A percentile compares a stretch with the other conserved stretches of the same genome.
phyloP scores from a whole-genome alignment of 1,140 invertebrate species.

The Achatina immaculata region DNA sequence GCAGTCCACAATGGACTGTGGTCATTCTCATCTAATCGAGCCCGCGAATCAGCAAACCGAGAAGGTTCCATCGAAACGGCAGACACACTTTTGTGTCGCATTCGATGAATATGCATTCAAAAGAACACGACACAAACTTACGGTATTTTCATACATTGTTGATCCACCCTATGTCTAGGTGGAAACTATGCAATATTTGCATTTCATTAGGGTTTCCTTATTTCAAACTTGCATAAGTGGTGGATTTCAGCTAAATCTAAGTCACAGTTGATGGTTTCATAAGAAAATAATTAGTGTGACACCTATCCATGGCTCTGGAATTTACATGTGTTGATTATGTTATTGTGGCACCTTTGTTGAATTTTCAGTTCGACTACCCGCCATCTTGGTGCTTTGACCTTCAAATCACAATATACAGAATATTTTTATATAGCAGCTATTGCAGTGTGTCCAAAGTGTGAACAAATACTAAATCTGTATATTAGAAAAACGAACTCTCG shows the following conservation, averaged over 20 bases:
- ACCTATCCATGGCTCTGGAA: constrained; percentile 2
- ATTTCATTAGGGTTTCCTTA: background rate
- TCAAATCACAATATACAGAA: constrained; percentile 46
- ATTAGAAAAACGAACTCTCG: background rate
- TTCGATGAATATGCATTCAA: constrained; percentile 40
- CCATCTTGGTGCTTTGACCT: constrained; percentile 70
- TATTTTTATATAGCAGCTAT: background rate
- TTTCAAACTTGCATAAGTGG: background rate
- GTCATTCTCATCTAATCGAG: constrained; percentile 46
- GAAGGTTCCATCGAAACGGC: constrained; percentile 61
- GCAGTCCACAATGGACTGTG: constrained; percentile 79
- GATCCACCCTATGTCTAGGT: constrained; percentile 39
- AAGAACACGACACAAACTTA: constrained; percentile 23
- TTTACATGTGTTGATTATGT: constrained; percentile 7
- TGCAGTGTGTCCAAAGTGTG: background rate
- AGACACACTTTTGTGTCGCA: constrained; percentile 44
- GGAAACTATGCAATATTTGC: background rate
- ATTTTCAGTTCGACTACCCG: constrained; percentile 45
- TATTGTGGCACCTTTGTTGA: constrained; percentile 44
- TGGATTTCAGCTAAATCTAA: background rate
- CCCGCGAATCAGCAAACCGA: constrained; percentile 47
- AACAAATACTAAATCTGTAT: background rate
- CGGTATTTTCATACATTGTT: constrained; percentile 44
- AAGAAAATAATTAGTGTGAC: background rate
- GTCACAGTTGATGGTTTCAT: background rate